Evolutionary conservation across 2,888 invertebrate genomes (phyloP), one percentile per base, ranked within the genome.

Genomic region (Neoascia interrupta): DNA sequence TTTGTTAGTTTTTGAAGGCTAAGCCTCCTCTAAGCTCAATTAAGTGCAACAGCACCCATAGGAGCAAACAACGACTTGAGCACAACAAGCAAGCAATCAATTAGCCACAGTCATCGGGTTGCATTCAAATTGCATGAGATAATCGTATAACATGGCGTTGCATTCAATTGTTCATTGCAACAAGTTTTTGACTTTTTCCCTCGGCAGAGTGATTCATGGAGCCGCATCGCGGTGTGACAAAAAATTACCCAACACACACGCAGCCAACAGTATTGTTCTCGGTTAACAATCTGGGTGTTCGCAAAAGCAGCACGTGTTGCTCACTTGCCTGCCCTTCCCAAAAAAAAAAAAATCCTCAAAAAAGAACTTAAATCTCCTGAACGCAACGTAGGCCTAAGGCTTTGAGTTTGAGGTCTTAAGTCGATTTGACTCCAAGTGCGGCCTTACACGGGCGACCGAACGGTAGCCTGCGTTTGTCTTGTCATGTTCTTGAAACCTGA

Each of bases 121-220:
- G 79, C 73, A 79, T 73, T 79, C 68, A 79, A 79, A 79, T 79
- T 73, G 73, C 79, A 79, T 73, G 79, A 66, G 66, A 79, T 79
- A 73, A 73, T 79, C 79, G 51, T 49, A 21, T 26, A 49, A 43
- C 26, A 36, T 43, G 53, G 43, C 11, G 37, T 13, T 45, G 10
- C 26, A 56, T 34, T 69, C 75, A 75, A 69, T 75, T 60, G 72
- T 66, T 72, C 49, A 28, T 49, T 73, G 60, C 54, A 72, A 51
- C 49, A 23, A 49, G 64, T n/a, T 72, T 51, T 60, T 54, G 34
- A 49, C 15, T 64, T 34, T 74, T 37, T 53, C 54, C 39, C 54
- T 49, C 53, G 19, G 21, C 45, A 60, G 66, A 54, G 53, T 63
- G 63, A 70, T 70, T 70, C 70, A 70, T 64, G 53, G 36, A 60